Percentiles rank a stretch among this genome's conserved stretches.
phyloP scores from a whole-genome alignment of 2,797 vertebrate species.

The Micropoecilia bifurca region DNA sequence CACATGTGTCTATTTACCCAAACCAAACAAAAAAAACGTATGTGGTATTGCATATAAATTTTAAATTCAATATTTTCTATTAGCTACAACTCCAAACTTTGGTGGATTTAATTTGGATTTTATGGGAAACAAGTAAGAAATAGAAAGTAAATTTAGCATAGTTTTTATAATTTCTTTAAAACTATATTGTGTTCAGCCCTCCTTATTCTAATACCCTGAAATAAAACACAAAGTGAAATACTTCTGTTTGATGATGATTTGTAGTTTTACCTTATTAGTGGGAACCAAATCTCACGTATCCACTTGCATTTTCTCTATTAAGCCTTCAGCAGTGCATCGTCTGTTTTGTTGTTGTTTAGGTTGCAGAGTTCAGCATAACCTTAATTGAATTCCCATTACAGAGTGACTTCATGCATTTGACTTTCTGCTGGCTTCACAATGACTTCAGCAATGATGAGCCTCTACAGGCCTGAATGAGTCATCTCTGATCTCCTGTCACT shows the following conservation, averaged over 20 bases:
- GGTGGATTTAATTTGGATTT: neutral
- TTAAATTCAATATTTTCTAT: neutral
- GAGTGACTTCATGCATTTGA: neutral
- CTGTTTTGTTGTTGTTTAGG: neutral
- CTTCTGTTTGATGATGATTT: neutral
- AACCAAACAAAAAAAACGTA: neutral
- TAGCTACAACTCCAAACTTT: neutral
- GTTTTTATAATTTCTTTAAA: neutral
- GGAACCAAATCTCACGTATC: neutral
- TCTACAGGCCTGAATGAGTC: slow-evolving; percentile 49
- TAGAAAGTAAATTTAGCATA: neutral
- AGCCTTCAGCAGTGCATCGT: neutral
- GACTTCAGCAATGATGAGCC: slow-evolving; percentile 40
- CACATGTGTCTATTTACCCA: neutral
- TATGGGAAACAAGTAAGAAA: neutral
- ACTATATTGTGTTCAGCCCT: neutral
- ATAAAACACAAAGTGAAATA: neutral
- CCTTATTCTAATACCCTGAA: neutral
- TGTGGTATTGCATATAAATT: neutral
- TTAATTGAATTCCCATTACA: neutral
- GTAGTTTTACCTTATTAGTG: neutral
- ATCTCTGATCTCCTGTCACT: slow-evolving; percentile 32
- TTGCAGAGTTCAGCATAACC: neutral
- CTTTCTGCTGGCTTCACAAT: slow-evolving; percentile 17
- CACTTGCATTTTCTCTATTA: neutral